Evolutionary conservation across 2,113 vertebrate species (phyloP).

Genomic region (Penelope pileata): DNA sequence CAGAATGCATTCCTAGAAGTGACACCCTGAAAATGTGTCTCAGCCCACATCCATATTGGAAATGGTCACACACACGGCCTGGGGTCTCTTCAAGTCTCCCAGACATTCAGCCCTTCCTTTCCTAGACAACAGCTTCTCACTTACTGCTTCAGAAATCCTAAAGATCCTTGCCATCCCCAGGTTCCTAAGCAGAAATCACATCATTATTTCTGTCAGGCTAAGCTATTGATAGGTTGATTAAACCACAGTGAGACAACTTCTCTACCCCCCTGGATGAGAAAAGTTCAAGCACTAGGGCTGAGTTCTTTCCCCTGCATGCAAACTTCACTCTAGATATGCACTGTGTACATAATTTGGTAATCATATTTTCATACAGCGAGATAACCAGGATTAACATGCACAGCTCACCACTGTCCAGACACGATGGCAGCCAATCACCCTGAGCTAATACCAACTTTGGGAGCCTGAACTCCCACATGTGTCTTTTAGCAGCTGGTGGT

Average conservation of each 20-base stretch:
- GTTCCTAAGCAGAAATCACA: not conserved
- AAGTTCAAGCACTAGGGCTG: not conserved
- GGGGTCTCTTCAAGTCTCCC: not conserved
- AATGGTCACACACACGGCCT: not conserved
- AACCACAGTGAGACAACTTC: accelerated
- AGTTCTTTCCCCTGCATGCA: not conserved
- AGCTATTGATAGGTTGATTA: not conserved
- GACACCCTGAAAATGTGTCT: not conserved
- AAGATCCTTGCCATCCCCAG: not conserved
- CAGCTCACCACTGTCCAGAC: not conserved
- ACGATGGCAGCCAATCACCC: not conserved
- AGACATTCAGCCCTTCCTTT: not conserved
- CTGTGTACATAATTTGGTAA: not conserved
- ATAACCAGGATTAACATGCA: not conserved
- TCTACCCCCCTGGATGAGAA: not conserved
- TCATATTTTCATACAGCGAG: not conserved
- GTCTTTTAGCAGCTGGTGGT: not conserved
- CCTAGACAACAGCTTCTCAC: not conserved
- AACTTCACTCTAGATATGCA: accelerated
- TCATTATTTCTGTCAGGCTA: not conserved
- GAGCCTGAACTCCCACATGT: not conserved
- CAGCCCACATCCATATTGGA: not conserved
- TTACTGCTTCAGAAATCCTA: not conserved
- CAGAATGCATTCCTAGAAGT: not conserved
- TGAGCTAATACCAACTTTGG: not conserved